phyloP scores from a whole-genome alignment of 2,113 vertebrate species.

The Neolamprologus longior region DNA sequence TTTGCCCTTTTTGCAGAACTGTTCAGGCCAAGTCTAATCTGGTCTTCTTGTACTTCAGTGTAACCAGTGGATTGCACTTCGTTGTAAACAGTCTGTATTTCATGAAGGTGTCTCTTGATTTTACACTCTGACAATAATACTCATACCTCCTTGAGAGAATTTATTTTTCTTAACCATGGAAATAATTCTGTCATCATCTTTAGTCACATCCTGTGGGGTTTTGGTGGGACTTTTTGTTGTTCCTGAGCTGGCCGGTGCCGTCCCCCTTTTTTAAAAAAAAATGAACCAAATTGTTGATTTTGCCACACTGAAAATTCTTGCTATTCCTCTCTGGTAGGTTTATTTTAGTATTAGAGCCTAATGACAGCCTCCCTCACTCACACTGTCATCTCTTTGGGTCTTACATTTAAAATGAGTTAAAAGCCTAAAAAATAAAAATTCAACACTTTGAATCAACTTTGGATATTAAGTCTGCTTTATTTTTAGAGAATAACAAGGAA shows the following conservation, averaged over 20 bases:
- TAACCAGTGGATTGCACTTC: not conserved
- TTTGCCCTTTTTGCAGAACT: not conserved
- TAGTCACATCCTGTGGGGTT: not conserved
- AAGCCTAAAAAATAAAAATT: not conserved
- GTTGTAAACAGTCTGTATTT: not conserved
- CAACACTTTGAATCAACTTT: not conserved
- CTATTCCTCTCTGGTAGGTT: not conserved
- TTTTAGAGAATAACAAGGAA: not conserved
- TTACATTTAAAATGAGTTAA: not conserved
- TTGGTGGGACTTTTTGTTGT: not conserved
- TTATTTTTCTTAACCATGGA: not conserved
- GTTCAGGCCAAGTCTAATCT: not conserved
- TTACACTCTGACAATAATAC: not conserved
- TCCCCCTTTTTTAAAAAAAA: not conserved
- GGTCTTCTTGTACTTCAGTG: not conserved
- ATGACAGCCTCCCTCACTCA: not conserved
- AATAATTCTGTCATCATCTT: not conserved
- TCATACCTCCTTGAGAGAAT: not conserved
- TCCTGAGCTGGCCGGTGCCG: accelerated
- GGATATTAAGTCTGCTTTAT: not conserved
- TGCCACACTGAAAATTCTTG: not conserved
- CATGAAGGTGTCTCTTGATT: not conserved
- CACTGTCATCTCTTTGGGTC: not conserved
- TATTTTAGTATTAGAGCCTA: not conserved
- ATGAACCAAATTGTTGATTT: not conserved